Evolutionary conservation across 2,888 invertebrate genomes (phyloP), one percentile per base, ranked within the genome.

Genomic region (Crematogaster levior): DNA sequence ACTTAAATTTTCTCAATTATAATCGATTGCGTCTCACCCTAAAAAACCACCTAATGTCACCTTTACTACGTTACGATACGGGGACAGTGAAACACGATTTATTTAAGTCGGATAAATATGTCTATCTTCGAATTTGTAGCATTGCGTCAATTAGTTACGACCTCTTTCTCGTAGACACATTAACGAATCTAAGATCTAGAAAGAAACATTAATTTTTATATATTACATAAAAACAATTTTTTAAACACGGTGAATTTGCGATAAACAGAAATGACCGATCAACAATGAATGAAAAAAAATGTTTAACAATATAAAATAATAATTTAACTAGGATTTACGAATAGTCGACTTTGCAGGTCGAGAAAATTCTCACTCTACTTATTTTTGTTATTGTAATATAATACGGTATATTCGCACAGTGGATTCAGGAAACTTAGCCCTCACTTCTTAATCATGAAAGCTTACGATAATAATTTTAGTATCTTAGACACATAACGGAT

Each of bases 1-100:
- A 73, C 60, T 80, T 72, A 27, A 30, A n/a, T n/a, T 83, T 86
- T 72, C 65, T 80, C 46, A 10, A 68, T 68, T n/a, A 15, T n/a
- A 24, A 73, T 48, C 10, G 34, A 34, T 60, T 40, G 34, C 43
- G 56, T 53, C 34, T 3, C 1, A n/a, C 27, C 1, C 27, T 4
- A 75, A 37, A 37, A 4, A 43, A 73, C 37, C 34, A 18, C 21
- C 21, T 56, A 61, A 74, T 4, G 12, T 63, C 40, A 15, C 30
- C 10, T 63, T 63, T 60, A 46, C 18, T 74, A 61, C 27, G 15
- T 73, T 51, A 10, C 15, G 15, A 5, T 40, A 53, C 4, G 18
- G 15, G 12, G n/a, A 72, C 27, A 56, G 7, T 12, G 2, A 72
- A 72, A 27, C 9, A 27, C 6, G 7, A 66, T 46, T 65, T 65